A percentile compares a stretch with the other conserved stretches of the same genome.
Evolutionary conservation across 2,888 invertebrate genomes (phyloP).

Genomic region (Macaria liturata): DNA sequence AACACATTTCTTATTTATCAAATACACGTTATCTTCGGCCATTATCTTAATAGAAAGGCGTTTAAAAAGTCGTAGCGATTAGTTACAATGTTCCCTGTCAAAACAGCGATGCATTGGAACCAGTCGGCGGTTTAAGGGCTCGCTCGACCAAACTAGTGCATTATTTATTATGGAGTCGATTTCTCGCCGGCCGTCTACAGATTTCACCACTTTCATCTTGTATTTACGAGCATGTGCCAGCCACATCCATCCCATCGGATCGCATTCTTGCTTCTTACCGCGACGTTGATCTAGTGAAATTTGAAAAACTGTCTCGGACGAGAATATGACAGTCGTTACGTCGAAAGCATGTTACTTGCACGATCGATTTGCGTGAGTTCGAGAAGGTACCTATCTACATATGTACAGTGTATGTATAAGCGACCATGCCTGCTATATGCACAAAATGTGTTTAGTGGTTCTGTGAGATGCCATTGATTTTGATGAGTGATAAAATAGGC

Average conservation of each 20-base stretch:
- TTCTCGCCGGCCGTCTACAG: constrained; percentile 70
- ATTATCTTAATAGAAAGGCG: constrained; percentile 32
- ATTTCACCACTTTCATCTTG: constrained; percentile 81
- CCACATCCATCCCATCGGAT: constrained; percentile 50
- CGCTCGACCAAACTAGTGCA: constrained; percentile 70
- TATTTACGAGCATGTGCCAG: constrained; percentile 59
- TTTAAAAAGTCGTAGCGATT: constrained; percentile 33
- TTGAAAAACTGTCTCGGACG: constrained; percentile 27
- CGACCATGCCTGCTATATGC: too few species aligned
- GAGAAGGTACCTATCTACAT: too few species aligned
- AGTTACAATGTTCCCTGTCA: constrained; percentile 51
- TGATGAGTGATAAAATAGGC: too few species aligned
- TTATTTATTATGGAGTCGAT: constrained; percentile 78
- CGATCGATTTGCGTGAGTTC: constrained; percentile 5
- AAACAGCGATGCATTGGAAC: constrained; percentile 53
- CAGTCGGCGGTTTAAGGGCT: constrained; percentile 71
- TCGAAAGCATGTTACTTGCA: constrained; percentile 9
- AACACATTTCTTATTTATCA: constrained; percentile 17
- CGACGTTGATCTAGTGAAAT: constrained; percentile 27
- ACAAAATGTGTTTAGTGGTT: too few species aligned
- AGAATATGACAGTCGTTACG: constrained; percentile 14
- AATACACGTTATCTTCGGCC: constrained; percentile 24
- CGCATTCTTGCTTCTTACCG: constrained; percentile 35
- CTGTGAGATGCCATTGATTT: too few species aligned
- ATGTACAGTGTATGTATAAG: too few species aligned